phyloP scores from a whole-genome alignment of 1,140 invertebrate species.

The Adoxophyes honmai region DNA sequence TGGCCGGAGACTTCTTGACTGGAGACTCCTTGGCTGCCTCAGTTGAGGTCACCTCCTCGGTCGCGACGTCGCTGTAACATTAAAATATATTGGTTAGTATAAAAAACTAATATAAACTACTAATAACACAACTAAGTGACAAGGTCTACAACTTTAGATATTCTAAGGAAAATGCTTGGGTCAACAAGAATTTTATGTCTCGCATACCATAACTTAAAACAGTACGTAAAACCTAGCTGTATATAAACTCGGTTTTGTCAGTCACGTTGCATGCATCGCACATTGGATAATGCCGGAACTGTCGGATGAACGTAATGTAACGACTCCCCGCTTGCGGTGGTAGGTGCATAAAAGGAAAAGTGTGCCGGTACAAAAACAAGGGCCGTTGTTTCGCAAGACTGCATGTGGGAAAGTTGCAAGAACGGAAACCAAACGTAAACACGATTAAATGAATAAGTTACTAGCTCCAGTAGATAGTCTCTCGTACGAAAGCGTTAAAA shows the following conservation, averaged over 20 bases:
- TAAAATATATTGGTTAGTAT: constrained; percentile 1
- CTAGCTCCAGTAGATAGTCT: constrained; percentile 37
- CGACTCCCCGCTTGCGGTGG: constrained; percentile 28
- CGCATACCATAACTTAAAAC: no score
- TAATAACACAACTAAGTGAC: no score
- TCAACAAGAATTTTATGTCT: no score
- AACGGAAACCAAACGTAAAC: constrained; percentile 54
- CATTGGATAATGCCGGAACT: constrained; percentile 21
- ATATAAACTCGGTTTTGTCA: no score
- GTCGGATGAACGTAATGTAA: constrained; percentile 23
- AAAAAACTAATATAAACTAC: no score
- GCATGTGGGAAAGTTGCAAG: constrained; percentile 70
- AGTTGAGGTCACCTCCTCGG: constrained; percentile 66
- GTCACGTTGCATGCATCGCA: constrained; percentile 11
- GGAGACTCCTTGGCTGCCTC: constrained; percentile 62
- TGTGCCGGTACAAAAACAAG: constrained; percentile 65
- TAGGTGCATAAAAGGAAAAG: constrained; percentile 55
- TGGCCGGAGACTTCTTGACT: constrained; percentile 70
- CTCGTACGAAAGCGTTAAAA: constrained; percentile 55
- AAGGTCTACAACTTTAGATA: no score
- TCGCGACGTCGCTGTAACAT: constrained; percentile 53
- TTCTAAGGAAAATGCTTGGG: no score
- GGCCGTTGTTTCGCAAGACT: constrained; percentile 63
- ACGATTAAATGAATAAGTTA: constrained; percentile 47
- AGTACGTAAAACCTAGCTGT: no score